phyloP scores from a whole-genome alignment of 2,888 invertebrate genomes.

The Coecobrya sp. region DNA sequence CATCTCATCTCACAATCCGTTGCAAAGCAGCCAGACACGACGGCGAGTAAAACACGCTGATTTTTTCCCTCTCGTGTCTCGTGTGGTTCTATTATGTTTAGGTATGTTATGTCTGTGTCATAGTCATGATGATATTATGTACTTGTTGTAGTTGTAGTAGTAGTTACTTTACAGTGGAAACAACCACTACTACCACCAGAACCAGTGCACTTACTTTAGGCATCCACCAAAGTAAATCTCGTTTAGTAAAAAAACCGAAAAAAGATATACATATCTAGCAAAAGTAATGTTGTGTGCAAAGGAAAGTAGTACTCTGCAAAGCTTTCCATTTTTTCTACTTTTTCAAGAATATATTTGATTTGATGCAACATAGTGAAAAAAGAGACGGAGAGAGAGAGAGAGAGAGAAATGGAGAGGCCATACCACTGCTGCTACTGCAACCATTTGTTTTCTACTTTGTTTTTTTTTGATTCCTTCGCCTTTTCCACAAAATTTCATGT shows the following conservation, averaged over 20 bases:
- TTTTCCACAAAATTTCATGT: not conserved
- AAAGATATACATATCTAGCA: not conserved
- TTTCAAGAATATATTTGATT: slow-evolving; percentile 25
- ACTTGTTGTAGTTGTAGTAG: not conserved
- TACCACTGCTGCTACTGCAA: slow-evolving; percentile 6
- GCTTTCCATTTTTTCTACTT: slow-evolving; percentile 75
- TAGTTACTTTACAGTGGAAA: not conserved
- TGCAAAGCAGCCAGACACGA: not conserved
- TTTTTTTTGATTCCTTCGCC: not conserved
- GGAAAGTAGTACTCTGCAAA: slow-evolving; percentile 44
- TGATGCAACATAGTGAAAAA: not conserved
- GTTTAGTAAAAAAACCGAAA: not conserved
- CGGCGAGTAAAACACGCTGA: slow-evolving; percentile 11
- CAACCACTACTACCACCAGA: not conserved
- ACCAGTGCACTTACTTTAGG: not conserved
- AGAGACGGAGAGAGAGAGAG: not conserved
- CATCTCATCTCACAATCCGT: slow-evolving; percentile 4
- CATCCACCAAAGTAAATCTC: not conserved
- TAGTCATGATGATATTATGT: slow-evolving; percentile 1
- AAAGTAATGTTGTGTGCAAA: not conserved
- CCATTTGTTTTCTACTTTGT: slow-evolving; percentile 25
- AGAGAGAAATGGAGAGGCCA: not conserved
- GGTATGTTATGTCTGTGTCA: no score
- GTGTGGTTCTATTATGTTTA: not conserved
- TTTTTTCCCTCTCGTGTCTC: slow-evolving; percentile 24